Percentiles rank a stretch among this genome's conserved stretches.
Evolutionary conservation across 1,140 invertebrate species (phyloP).

Genomic region (Drosophila oshimai): DNA sequence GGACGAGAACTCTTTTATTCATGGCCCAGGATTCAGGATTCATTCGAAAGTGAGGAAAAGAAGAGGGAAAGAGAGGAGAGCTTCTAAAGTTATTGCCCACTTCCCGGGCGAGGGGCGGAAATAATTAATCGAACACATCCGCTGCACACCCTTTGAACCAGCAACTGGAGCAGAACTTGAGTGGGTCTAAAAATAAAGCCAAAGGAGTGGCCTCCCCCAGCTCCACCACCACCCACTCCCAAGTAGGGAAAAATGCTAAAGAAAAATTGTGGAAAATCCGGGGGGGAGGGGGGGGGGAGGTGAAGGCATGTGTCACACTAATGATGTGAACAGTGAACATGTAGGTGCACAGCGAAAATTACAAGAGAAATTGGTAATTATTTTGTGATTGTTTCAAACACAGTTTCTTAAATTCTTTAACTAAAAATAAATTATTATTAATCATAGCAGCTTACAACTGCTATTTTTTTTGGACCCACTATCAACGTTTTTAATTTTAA

Average conservation of each 20-base stretch:
- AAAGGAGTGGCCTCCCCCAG: slow-evolving; percentile 8
- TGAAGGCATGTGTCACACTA: slow-evolving; percentile 27
- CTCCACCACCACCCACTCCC: background rate
- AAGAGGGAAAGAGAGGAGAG: background rate
- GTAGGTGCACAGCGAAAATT: background rate
- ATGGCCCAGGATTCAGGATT: slow-evolving; percentile 7
- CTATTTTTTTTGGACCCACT: too few species aligned
- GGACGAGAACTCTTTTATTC: slow-evolving; percentile 35
- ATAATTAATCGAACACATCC: slow-evolving; percentile 50
- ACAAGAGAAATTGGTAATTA: background rate
- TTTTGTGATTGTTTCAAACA: background rate
- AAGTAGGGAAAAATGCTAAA: background rate
- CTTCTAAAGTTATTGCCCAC: slow-evolving; percentile 29
- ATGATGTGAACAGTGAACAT: slow-evolving; percentile 26
- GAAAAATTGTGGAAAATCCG: background rate
- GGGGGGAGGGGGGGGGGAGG: background rate
- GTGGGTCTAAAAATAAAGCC: slow-evolving; percentile 34
- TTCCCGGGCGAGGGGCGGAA: slow-evolving; percentile 28
- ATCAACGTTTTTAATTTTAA: too few species aligned
- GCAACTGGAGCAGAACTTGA: slow-evolving; percentile 41
- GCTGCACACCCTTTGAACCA: slow-evolving; percentile 44
- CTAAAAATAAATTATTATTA: too few species aligned
- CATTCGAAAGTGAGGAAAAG: too few species aligned
- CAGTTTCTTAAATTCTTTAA: too few species aligned
- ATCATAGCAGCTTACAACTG: too few species aligned